These are phyloP conservation scores for Holocentrus rufus DNA, from an alignment of 2,797 vertebrate species.

Conservation along the genomic window DNA sequence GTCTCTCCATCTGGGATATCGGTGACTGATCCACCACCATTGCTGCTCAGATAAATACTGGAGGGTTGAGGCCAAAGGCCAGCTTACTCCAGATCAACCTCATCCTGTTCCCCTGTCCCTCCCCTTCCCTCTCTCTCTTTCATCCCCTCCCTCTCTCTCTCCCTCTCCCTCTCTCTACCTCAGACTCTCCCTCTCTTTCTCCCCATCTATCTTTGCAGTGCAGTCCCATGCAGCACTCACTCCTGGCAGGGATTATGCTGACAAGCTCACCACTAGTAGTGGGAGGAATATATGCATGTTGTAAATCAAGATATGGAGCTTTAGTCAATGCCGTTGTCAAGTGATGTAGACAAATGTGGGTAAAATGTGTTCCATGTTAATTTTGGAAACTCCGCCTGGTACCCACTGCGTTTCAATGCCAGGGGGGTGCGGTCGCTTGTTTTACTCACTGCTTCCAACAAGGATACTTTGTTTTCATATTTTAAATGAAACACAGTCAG, in stretches of 20 bases:
- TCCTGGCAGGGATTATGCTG: slow-evolving; percentile 74
- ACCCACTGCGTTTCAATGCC: slow-evolving; percentile 32
- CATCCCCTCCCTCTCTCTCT: slow-evolving; percentile 11
- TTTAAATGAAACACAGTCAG: slow-evolving; percentile 47
- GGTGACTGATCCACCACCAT: slow-evolving; percentile 44
- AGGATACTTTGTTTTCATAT: slow-evolving; percentile 28
- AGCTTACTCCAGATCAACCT: slow-evolving; percentile 72
- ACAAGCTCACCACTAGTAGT: slow-evolving; percentile 52
- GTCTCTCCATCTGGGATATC: slow-evolving; percentile 46
- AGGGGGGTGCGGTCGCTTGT: slow-evolving; percentile 26
- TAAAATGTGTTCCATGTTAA: slow-evolving; percentile 53
- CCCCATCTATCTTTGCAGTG: neutral
- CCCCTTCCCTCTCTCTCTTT: slow-evolving; percentile 7
- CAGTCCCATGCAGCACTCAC: slow-evolving; percentile 55
- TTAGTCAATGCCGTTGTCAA: slow-evolving; percentile 60
- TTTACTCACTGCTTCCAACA: slow-evolving; percentile 19
- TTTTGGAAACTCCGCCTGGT: slow-evolving; percentile 25
- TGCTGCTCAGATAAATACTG: slow-evolving; percentile 66
- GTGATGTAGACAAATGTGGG: slow-evolving; percentile 61
- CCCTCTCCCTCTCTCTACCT: neutral
- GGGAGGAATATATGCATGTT: slow-evolving; percentile 61
- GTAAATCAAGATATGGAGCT: slow-evolving; percentile 72
- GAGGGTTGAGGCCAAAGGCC: slow-evolving; percentile 65
- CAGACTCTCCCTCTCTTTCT: slow-evolving; percentile 17
- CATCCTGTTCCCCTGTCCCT: slow-evolving; percentile 48